Evolutionary conservation across 1,140 invertebrate species (phyloP), one percentile per base, ranked within the genome.

Genomic region (Drosophila trapezifrons): DNA sequence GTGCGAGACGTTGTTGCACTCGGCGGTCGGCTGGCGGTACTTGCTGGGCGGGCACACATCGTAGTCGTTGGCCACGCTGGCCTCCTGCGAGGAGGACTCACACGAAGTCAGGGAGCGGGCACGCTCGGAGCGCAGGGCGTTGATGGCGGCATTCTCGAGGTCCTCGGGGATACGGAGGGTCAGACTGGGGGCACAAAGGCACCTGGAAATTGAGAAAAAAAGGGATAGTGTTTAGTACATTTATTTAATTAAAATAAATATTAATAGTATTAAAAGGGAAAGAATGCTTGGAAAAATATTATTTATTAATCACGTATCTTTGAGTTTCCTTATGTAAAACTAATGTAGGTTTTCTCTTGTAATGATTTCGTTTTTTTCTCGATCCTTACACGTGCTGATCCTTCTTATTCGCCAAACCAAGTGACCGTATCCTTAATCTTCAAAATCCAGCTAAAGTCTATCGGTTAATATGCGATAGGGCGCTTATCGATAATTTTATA

Each of bases 1-100:
- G 91, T 98, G 95, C 38, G 96, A 94, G 0, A 99, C 95, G 92
- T 99, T 99, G 92, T 99, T 99, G 92, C 98, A 99, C 86, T 96
- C 95, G 0, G 97, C 98, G 42, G 96, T 96, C 15, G 95, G 95
- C 27, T 96, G 96, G 47, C 98, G 93, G 91, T 95, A 97, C 81
- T 95, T 96, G 92, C 94, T 96, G 5, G 96, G 95, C 3, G 95
- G 96, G 86, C 96, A 96, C 9, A 92, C 83, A 57, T 91, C 87
- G 22, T 86, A 91, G 15, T 81, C 84, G 10, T 64, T 59, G 43
- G 85, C 80, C 18, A 76, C 84, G 18, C 47, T 79, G 51, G 43
- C 40, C 4, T 59, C 45, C 12, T 65, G 67, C 8, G 63, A 27
- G 17, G 63, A 27, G 17, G 59, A 63, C 17, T 73, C 73, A 25